Evolutionary conservation across 2,113 vertebrate species (phyloP), one percentile per base, ranked within the genome.

Genomic region (Clarias batrachus): DNA sequence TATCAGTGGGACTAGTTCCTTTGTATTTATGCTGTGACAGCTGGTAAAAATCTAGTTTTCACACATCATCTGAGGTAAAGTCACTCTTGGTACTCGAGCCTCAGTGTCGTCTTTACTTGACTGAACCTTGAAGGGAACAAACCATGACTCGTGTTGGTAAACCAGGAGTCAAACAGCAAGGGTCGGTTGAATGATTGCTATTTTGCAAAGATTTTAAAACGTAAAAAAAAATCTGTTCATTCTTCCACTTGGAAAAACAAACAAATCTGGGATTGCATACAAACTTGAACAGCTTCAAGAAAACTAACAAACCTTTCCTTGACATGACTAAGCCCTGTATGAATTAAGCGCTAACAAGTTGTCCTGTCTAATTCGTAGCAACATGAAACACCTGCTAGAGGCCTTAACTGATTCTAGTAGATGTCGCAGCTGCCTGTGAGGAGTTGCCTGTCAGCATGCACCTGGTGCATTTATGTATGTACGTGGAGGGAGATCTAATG

Each of bases 301-400:
- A 62, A 84, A 62, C 30, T 73, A 70, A 73, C 59, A 21, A 59
- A 8, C 3, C 17, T 59, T 76, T 62, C 13, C 37, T 16, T 48
- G 27, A 85, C 60, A 54, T 2, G 19, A 78, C 33, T n/a, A 77
- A 85, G 48, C 27, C 52, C 10, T 63, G 63, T 37, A 70, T 66
- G 13, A 85, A 78, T 52, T 76, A 70, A 59, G 59, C n/a, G 63
- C 54, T 60, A 66, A 65, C 48, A 54, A 79, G 74, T 82, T 57
- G 85, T 80, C 52, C 33, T 56, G 56, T 21, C 25, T 33, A 81
- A 70, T 86, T 81, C 71, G n/a, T 59, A 68, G 59, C 7, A 70
- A 86, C 33, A 81, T 33, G 27, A 59, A 81, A 81, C 77, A 86
- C 63, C 85, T 86, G 78, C 59, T 37, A 4, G 62, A 66, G 25